Evolutionary conservation across 2,888 invertebrate species (phyloP).

Genomic region (Podabrus alpinus): DNA sequence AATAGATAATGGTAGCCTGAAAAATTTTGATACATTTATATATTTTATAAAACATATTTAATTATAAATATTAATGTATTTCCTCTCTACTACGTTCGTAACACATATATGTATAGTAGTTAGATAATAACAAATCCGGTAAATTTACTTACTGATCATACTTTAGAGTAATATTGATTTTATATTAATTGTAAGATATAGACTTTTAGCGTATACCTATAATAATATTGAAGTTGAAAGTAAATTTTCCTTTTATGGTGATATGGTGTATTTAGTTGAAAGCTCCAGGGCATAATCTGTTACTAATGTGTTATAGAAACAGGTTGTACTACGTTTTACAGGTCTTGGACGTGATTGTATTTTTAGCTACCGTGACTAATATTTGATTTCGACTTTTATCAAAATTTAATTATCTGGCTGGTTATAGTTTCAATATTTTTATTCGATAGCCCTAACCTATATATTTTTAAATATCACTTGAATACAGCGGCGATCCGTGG

Average conservation of each 20-base stretch:
- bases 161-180: background rate
- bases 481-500: too few species aligned
- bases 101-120: too few species aligned
- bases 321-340: slow-evolving; percentile 17
- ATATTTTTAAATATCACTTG: background rate
- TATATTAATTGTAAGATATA: background rate
- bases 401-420: background rate
- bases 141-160: background rate
- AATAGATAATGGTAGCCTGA: too few species aligned
- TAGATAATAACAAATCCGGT: too few species aligned
- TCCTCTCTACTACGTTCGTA: too few species aligned
- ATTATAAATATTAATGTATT: too few species aligned
- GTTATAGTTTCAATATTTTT: background rate
- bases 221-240: background rate
- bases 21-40: too few species aligned
- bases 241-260: slow-evolving; percentile 5
- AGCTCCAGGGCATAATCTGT: slow-evolving; percentile 7
- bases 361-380: slow-evolving; percentile 5
- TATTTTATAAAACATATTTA: too few species aligned
- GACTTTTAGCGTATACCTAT: background rate
- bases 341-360: slow-evolving; percentile 12
- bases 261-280: slow-evolving; percentile 1
- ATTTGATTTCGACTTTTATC: background rate
- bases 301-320: slow-evolving; percentile 10
- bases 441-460: background rate